Conservation (phyloP, 1,140 invertebrate species). For the Leguminivora glycinivorella region DNA sequence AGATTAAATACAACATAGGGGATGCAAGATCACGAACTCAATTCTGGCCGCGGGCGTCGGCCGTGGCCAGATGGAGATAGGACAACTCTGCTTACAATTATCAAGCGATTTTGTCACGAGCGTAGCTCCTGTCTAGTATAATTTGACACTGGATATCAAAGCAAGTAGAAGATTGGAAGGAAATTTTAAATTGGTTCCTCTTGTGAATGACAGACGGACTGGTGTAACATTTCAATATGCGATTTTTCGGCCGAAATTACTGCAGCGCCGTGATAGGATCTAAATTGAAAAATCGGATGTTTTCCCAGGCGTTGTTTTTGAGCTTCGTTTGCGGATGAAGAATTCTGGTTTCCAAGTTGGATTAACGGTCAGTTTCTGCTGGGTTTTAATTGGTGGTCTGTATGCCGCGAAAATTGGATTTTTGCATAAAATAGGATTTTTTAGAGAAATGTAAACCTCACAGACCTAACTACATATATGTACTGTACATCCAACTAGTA, state of each 20-base stretch:
- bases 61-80: slow-evolving; percentile 46
- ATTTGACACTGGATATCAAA: background rate
- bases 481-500: too few species aligned
- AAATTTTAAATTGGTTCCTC: background rate
- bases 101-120: background rate
- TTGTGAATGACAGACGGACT: slow-evolving; percentile 11
- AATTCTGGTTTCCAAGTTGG: background rate
- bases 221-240: slow-evolving; percentile 32
- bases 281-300: slow-evolving; percentile 28
- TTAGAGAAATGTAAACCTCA: too few species aligned
- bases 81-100: slow-evolving; percentile 28
- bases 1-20: slow-evolving; percentile 30
- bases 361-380: slow-evolving; percentile 1
- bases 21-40: slow-evolving; percentile 59
- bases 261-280: slow-evolving; percentile 16
- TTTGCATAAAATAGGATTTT: background rate
- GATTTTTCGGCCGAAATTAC: slow-evolving; percentile 20
- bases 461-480: too few species aligned
- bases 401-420: background rate
- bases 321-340: background rate
- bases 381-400: background rate
- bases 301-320: slow-evolving; percentile 9
- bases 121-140: background rate
- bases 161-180: background rate
- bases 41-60: slow-evolving; percentile 39